Evolutionary conservation across 2,888 invertebrate species (phyloP), one percentile per base, ranked within the genome.

Genomic region (Dinocampus coccinellae): DNA sequence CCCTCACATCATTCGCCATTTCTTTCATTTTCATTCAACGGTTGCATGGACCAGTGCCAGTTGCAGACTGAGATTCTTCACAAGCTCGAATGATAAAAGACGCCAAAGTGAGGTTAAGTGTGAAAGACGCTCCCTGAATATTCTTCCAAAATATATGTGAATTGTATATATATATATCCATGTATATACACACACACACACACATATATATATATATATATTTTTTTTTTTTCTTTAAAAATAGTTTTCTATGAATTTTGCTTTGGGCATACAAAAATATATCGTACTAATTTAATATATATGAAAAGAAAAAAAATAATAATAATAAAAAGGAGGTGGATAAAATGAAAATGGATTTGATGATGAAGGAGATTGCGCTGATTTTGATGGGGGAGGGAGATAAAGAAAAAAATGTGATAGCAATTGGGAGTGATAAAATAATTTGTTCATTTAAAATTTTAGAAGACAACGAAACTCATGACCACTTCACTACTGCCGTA

Each of bases 1-100:
- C 52, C 39, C 13, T 36, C 29, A 47, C 16, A 20, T 47, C 47
- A 47, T 47, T 47, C 20, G 47, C 47, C 47, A 47, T 47, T 7
- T 62, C 26, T 73, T 52, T 62, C 52, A 55, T 58, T 65, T 52
- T 64, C 74, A 65, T 68, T 64, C 60, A 55, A 74, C 69, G 72
- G 70, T 63, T 72, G 74, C 78, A 81, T 82, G 83, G 83, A 82
- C 78, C 78, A 77, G 77, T 82, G 83, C 84, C 84, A 84, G 83
- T 81, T 80, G 81, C 84, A 82, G 80, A 69, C 75, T 66, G 69
- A 70, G 73, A 66, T 73, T 61, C 73, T 47, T 58, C 20, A 42
- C 57, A 0, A 63, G 42, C 33, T 22, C 24, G 53, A 64, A 67
- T 68, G 72, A 67, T 62, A 72, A 60, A 66, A 57, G 57, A 69